These are phyloP conservation scores for Machimus rusticus DNA, from an alignment of 2,888 invertebrate species.

Conservation along the genomic window DNA sequence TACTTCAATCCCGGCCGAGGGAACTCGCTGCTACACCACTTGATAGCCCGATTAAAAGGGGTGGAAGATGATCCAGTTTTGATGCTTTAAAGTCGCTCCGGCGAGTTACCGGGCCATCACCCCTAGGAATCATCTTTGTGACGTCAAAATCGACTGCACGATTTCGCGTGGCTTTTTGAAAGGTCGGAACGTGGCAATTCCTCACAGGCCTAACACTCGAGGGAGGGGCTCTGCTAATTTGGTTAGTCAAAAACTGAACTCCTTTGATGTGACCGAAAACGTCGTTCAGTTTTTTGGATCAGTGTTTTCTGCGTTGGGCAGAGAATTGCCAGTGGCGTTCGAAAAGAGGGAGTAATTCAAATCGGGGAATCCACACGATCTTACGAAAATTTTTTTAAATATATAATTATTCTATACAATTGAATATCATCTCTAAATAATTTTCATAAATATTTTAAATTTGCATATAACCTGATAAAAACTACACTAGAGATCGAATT, in stretches of 20 bases:
- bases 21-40: background rate
- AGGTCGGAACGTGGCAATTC: background rate
- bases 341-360: background rate
- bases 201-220: background rate
- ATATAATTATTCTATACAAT: no score
- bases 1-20: background rate
- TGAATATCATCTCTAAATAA: no score
- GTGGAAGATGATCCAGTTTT: slow-evolving; percentile 31
- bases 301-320: background rate
- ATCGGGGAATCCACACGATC: background rate
- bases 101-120: background rate
- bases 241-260: background rate
- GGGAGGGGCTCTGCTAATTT: background rate
- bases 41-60: slow-evolving; percentile 29
- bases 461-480: no score
- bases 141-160: slow-evolving; percentile 2
- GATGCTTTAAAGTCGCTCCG: background rate
- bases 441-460: no score
- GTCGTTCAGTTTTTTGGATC: background rate
- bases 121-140: background rate
- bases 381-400: background rate
- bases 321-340: background rate
- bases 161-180: background rate
- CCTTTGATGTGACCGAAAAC: slow-evolving; percentile 45
- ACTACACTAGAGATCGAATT: no score